phyloP scores from a whole-genome alignment of 2,797 vertebrate species.

The Masticophis lateralis region DNA sequence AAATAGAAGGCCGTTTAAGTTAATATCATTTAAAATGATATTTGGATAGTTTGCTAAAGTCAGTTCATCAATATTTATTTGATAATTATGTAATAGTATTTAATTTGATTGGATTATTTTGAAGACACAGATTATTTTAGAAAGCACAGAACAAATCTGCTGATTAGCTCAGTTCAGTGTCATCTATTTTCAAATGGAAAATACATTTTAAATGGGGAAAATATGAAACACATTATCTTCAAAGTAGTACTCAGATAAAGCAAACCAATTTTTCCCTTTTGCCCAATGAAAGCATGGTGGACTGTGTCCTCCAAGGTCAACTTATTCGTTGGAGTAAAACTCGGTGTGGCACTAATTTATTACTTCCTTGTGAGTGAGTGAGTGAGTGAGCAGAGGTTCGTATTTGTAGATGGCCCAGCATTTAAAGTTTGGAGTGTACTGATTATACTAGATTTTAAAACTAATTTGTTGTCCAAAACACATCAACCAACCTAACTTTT shows the following conservation, averaged over 20 bases:
- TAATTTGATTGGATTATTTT: not conserved
- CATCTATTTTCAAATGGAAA: not conserved
- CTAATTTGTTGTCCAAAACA: not conserved
- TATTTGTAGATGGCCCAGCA: not conserved
- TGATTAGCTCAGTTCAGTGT: not conserved
- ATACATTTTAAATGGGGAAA: not conserved
- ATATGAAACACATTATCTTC: not conserved
- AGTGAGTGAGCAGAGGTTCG: not conserved
- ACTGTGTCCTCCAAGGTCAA: not conserved
- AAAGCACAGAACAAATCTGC: not conserved
- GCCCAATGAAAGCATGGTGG: not conserved
- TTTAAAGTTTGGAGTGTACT: not conserved
- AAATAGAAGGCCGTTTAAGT: not conserved
- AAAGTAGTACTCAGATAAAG: not conserved
- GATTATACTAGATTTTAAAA: slow-evolving; percentile 18
- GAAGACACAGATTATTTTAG: not conserved
- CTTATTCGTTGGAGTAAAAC: not conserved
- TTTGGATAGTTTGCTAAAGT: not conserved
- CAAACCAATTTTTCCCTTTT: not conserved
- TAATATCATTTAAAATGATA: not conserved
- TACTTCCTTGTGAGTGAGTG: not conserved
- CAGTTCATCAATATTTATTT: not conserved
- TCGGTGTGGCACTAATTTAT: not conserved
- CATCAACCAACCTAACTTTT: not conserved
- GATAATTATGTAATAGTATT: not conserved